Percentiles rank a stretch among this genome's conserved stretches.
Conservation (phyloP, 1,140 invertebrate genomes). For the Drosophila pseudoananassae region DNA sequence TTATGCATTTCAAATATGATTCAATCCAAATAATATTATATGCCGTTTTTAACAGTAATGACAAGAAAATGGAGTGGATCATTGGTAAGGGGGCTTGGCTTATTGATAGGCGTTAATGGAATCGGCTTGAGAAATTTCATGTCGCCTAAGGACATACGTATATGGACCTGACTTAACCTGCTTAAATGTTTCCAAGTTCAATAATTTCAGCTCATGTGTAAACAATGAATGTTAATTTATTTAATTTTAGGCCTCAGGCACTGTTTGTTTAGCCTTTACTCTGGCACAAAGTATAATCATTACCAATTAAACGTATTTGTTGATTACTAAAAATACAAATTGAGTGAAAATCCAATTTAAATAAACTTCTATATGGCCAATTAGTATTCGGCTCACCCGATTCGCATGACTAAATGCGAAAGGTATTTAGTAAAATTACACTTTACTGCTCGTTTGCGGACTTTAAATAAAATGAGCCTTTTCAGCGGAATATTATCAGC, state of each 20-base stretch:
- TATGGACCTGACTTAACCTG: slow-evolving; percentile 1
- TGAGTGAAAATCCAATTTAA: neutral
- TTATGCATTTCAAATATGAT: too few species aligned
- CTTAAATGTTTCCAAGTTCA: neutral
- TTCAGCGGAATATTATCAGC: neutral
- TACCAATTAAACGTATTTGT: slow-evolving; percentile 22
- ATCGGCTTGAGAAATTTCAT: slow-evolving; percentile 48
- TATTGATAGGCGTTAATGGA: slow-evolving; percentile 58
- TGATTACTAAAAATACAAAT: neutral
- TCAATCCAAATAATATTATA: neutral
- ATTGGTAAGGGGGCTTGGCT: slow-evolving; percentile 1
- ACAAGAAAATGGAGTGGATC: neutral
- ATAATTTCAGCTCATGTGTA: neutral
- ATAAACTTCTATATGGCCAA: neutral
- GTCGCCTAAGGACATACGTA: neutral
- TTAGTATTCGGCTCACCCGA: slow-evolving; percentile 1
- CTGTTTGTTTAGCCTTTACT: neutral
- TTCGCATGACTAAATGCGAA: neutral
- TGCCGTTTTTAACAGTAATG: neutral
- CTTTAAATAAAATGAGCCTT: neutral
- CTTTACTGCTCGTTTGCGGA: slow-evolving; percentile 3
- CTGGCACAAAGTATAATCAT: neutral
- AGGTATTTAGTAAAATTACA: slow-evolving; percentile 15
- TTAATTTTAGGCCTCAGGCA: slow-evolving; percentile 11
- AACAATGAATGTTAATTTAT: slow-evolving; percentile 12